Evolutionary conservation across 2,797 vertebrate genomes (phyloP), one percentile per base, ranked within the genome.

Genomic region (Sebastes ruberrimus): DNA sequence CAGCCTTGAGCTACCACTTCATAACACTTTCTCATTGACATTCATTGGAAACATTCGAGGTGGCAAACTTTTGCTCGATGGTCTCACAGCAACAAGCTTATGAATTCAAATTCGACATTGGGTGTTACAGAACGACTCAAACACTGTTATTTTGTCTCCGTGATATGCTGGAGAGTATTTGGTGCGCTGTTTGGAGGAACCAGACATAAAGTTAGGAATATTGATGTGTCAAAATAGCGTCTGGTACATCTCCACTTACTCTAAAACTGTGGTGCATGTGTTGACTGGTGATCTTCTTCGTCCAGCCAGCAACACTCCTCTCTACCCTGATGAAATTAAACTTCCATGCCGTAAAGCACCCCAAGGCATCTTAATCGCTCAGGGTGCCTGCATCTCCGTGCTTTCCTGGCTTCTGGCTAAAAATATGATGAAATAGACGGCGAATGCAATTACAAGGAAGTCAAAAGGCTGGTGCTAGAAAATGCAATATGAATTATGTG

Each of bases 21-120:
- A 74, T 71, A 73, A 64, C 27, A 28, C 57, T 63, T 64, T 38
- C 86, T 86, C 82, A 87, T 86, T 88, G 78, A 73, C 71, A 91
- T 91, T 90, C 86, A 85, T 59, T 70, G 70, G 69, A 88, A 87
- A 80, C 1, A 7, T 83, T 74, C 35, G 61, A 77, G 81, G 71
- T 66, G 57, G 57, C 23, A 76, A 79, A 88, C 62, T 69, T 87
- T 74, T 63, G 28, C 69, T 84, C 14, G 20, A 71, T 65, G n/a
- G 69, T 73, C 79, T 81, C 61, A 55, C 78, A 72, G 84, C 79
- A 78, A 83, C 65, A 53, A 77, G 49, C 52, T 70, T 18, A 10
- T 73, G 77, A 86, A 82, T 83, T 86, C 76, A 78, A 59, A 84
- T 82, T 85, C 71, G 74, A 56, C 42, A 38, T 80, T 4, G 14